A percentile compares a stretch with the other conserved stretches of the same genome.
These are phyloP conservation scores for Lepidocyrtoides sp. DNA, from an alignment of 2,888 invertebrate species.

Conservation along the genomic window DNA sequence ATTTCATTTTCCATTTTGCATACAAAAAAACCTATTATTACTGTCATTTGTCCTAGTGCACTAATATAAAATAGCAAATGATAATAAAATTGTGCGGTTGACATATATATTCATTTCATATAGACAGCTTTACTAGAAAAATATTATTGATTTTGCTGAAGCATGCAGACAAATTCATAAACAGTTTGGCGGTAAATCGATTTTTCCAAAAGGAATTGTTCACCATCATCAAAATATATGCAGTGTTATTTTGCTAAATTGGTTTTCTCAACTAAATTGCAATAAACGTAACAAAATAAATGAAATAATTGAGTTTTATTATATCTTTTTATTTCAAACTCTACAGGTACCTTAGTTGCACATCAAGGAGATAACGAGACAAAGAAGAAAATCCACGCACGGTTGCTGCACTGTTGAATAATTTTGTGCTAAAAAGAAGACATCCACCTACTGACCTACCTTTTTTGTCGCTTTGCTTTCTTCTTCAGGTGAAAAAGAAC, in stretches of 20 bases:
- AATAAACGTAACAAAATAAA: neutral
- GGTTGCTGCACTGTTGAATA: neutral
- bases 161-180: no score
- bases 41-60: neutral
- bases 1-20: neutral
- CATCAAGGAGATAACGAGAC: neutral
- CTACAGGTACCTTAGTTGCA: neutral
- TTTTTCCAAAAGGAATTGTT: no score
- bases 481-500: neutral
- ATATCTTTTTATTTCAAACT: neutral
- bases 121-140: no score
- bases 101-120: no score
- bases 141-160: no score
- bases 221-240: no score
- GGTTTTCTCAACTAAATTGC: no score
- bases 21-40: neutral
- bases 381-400: neutral
- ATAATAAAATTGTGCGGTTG: no score
- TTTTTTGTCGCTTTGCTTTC: neutral
- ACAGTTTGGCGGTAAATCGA: no score
- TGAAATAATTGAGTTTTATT: neutral
- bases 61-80: no score
- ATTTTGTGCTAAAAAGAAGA: neutral
- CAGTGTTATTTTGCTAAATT: no score
- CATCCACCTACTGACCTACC: constrained; percentile 6